Conservation (phyloP, 2,113 vertebrate species). For the Boulengeromyrus knoepffleri region DNA sequence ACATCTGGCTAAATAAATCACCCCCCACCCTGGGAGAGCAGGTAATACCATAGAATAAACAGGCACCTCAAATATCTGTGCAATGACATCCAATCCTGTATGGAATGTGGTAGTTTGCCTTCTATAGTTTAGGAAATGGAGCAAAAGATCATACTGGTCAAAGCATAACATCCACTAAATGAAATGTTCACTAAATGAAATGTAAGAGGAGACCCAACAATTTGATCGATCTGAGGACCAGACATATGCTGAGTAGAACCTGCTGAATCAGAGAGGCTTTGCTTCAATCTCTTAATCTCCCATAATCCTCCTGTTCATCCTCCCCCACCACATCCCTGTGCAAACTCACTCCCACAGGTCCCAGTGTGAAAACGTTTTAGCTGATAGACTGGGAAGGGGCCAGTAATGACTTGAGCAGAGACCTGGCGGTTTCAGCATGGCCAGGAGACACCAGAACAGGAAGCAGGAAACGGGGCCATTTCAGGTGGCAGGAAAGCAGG, state of each 20-base stretch:
- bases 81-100: neutral
- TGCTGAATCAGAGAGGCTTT: slow-evolving; percentile 46
- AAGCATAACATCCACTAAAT: neutral
- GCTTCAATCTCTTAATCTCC: slow-evolving; percentile 37
- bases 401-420: slow-evolving; percentile 46
- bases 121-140: slow-evolving; percentile 11
- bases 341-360: slow-evolving; percentile 38
- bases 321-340: slow-evolving; percentile 7
- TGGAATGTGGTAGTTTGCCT: neutral
- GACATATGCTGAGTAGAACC: slow-evolving; percentile 12
- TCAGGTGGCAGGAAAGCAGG: slow-evolving; percentile 18
- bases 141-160: neutral
- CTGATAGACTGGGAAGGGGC: slow-evolving; percentile 12
- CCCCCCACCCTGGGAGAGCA: neutral
- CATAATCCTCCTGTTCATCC: slow-evolving; percentile 16
- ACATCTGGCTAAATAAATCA: slow-evolving; percentile 25
- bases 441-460: slow-evolving; percentile 3
- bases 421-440: slow-evolving; percentile 5
- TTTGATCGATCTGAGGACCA: neutral
- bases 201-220: neutral
- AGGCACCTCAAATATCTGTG: neutral
- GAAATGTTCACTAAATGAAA: neutral
- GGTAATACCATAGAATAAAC: neutral
- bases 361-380: slow-evolving; percentile 31
- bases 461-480: slow-evolving; percentile 20